Conservation (phyloP, 2,888 invertebrate species). For the Asteroscopus sphinx region DNA sequence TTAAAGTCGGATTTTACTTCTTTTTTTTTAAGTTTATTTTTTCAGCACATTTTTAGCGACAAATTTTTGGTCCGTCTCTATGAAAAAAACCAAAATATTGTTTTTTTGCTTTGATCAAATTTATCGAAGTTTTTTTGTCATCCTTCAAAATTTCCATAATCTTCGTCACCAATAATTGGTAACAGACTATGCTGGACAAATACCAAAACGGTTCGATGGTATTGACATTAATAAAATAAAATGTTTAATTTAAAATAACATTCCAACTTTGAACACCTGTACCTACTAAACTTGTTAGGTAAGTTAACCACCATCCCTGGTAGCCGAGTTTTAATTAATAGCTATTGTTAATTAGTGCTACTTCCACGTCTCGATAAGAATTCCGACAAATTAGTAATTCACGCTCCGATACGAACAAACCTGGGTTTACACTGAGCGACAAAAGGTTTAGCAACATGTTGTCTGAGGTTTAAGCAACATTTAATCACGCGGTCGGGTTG, state of each 20-base stretch:
- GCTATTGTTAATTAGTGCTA: slow-evolving; percentile 20
- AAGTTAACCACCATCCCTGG: slow-evolving; percentile 1
- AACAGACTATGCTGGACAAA: no score
- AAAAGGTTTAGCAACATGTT: slow-evolving; percentile 16
- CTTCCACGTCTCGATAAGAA: slow-evolving; percentile 23
- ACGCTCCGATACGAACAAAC: slow-evolving; percentile 21
- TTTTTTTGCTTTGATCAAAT: no score
- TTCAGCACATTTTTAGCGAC: no score
- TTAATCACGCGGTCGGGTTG: background rate
- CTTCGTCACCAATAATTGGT: no score
- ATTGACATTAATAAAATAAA: background rate
- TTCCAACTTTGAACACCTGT: background rate
- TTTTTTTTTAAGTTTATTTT: no score
- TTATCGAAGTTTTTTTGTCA: no score
- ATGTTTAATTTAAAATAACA: background rate
- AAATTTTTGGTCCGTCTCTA: no score
- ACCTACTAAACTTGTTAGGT: slow-evolving; percentile 1
- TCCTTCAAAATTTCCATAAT: no score
- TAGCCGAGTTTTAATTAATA: slow-evolving; percentile 5
- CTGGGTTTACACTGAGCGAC: slow-evolving; percentile 12
- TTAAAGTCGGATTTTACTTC: no score
- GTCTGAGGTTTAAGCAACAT: background rate
- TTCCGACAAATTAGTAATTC: slow-evolving; percentile 36
- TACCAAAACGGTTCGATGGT: no score
- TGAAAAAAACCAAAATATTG: no score